Base-by-base conservation (phyloP, 2,888 invertebrate species). In the Leuctra nigra region DNA sequence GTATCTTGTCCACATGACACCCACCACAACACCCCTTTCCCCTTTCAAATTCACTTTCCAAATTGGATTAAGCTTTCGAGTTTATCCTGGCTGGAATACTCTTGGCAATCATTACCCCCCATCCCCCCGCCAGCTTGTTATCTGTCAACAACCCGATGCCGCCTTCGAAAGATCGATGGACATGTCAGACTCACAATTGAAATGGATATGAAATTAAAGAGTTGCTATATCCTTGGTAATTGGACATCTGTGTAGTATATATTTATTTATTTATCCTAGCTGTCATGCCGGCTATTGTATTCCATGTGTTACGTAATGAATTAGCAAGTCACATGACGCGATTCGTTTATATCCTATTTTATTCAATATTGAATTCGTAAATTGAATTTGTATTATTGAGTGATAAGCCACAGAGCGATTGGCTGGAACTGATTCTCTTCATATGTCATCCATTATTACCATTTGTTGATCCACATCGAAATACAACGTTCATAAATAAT, bases 141-240 rank as follows among this genome's bases (percentile, higher is more conserved):
- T 23, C 56, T 59, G 59, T 59, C 59, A 59, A 44, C 59, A 36
- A 41, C 33, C 52, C 58, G 46, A 57, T 57, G n/a, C 57, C 16
- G 16, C 22, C 25, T 24, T 38, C 18, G 48, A 59, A 48, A 59
- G 59, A 59, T 59, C 56, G 59, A 59, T 59, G 56, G 58, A 38
- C 54, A 29, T 54, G 59, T 48, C 54, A 35, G 54, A 22, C 35
- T n/a, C 41, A 53, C 54, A 59, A 56, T 59, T 56, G 56, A 59
- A 59, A 59, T 59, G 56, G 56, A 59, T 59, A 59, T 53, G 56
- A 53, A 59, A 56, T 59, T 59, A 59, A 59, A 59, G 59, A 59
- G 59, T 53, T 48, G 39, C 39, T 39, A 48, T 54, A 35, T 36
- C 54, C 35, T 25, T 35, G 46, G 53, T 59, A 59, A 59, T 59